These are phyloP conservation scores for Volucella inanis DNA, from an alignment of 2,888 invertebrate species.

Conservation along the genomic window DNA sequence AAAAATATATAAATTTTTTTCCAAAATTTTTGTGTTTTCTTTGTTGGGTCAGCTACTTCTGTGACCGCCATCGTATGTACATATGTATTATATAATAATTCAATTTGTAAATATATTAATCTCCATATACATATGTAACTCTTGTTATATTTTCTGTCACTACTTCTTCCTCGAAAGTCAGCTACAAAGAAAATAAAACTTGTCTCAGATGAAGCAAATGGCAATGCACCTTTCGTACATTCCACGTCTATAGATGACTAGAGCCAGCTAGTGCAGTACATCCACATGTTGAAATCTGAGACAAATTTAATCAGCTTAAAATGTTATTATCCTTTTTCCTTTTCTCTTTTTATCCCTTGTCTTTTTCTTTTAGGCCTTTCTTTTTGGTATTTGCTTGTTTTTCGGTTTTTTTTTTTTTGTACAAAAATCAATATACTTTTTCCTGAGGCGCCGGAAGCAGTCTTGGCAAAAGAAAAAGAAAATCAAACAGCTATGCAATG, in stretches of 20 bases:
- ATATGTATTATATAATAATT: too few relatives aligned
- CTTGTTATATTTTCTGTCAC: too few relatives aligned
- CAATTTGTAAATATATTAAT: too few relatives aligned
- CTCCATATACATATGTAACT: too few relatives aligned
- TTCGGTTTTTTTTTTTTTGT: slow-evolving; percentile 4
- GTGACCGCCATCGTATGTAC: too few relatives aligned
- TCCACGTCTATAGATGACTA: not conserved
- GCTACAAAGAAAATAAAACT: slow-evolving; percentile 24
- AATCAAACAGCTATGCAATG: slow-evolving; percentile 26
- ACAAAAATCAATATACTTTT: slow-evolving; percentile 56
- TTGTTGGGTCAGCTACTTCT: too few relatives aligned
- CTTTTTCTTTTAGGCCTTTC: slow-evolving; percentile 14
- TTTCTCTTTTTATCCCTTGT: not conserved
- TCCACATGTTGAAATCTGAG: slow-evolving; percentile 30
- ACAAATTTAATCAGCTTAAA: slow-evolving; percentile 63
- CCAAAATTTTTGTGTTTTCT: too few relatives aligned
- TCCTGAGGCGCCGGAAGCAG: slow-evolving; percentile 46
- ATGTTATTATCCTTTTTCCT: slow-evolving; percentile 5
- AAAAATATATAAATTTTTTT: too few relatives aligned
- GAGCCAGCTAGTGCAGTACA: not conserved
- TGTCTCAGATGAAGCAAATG: slow-evolving; percentile 32
- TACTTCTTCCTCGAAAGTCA: slow-evolving; percentile 20
- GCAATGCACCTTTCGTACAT: slow-evolving; percentile 43
- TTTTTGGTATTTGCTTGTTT: not conserved
- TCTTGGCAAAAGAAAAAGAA: slow-evolving; percentile 21